Evolutionary conservation across 2,797 vertebrate genomes (phyloP).

Genomic region (Notolepis coatsorum): DNA sequence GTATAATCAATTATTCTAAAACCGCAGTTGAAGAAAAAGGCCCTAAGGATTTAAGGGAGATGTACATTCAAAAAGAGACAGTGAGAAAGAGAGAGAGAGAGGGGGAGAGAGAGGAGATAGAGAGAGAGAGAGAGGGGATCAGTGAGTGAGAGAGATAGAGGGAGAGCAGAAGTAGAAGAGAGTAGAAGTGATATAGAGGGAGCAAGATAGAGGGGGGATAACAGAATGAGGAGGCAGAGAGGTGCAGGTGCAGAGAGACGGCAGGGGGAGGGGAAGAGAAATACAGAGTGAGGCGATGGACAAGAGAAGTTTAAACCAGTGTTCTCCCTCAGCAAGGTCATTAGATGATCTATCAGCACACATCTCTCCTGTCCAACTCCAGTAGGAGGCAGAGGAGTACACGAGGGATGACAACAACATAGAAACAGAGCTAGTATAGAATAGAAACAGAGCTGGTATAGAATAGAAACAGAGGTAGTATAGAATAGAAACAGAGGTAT

Average conservation of each 20-base stretch:
- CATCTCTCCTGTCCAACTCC: background rate
- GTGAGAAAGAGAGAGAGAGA: constrained; percentile 4
- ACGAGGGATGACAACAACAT: background rate
- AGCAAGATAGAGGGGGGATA: background rate
- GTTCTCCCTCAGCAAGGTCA: constrained; percentile 8
- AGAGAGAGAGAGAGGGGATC: constrained; percentile 6
- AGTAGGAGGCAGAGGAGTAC: background rate
- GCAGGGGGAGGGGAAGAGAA: too few relatives aligned
- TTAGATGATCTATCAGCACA: constrained; percentile 6
- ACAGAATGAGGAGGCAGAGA: background rate
- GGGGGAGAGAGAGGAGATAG: constrained; percentile 16
- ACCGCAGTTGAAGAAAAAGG: constrained; percentile 60
- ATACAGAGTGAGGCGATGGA: too few relatives aligned
- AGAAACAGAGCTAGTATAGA: background rate
- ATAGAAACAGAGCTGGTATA: too few relatives aligned
- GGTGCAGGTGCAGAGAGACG: background rate
- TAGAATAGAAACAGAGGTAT: too few relatives aligned
- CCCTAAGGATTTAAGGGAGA: constrained; percentile 43
- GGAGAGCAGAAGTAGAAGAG: constrained; percentile 12
- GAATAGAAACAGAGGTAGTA: too few relatives aligned
- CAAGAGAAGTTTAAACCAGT: background rate
- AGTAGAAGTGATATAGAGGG: background rate
- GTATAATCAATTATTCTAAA: constrained; percentile 70
- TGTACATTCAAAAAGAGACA: constrained; percentile 30
- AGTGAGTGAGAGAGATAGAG: constrained; percentile 30